These are phyloP conservation scores for Andricus grossulariae DNA, from an alignment of 1,140 invertebrate genomes.

Conservation along the genomic window DNA sequence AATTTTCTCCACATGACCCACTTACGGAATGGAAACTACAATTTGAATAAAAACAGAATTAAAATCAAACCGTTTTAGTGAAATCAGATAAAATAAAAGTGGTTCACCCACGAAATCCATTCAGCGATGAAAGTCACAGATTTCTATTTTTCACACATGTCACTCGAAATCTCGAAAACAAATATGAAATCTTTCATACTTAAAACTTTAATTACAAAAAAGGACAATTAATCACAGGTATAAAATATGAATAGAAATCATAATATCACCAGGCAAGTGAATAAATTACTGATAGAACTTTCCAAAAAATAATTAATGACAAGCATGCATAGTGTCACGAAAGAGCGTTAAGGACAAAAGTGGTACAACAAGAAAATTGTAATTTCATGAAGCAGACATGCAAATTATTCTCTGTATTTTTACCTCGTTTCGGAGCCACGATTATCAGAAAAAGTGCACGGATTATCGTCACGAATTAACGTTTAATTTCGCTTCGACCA, in stretches of 20 bases:
- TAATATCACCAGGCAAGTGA: not conserved
- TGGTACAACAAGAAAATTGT: not conserved
- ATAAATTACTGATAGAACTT: not conserved
- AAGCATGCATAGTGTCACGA: conserved; percentile 7
- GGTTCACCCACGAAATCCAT: conserved; percentile 27
- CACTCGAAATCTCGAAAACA: conserved; percentile 1
- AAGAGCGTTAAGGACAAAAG: conserved; percentile 3
- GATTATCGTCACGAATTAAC: not conserved
- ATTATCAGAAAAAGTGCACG: not conserved
- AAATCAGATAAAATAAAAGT: conserved; percentile 17
- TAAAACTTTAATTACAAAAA: not conserved
- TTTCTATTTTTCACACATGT: conserved; percentile 24
- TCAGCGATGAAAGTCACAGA: conserved; percentile 29
- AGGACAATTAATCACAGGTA: not conserved
- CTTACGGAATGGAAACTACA: not conserved
- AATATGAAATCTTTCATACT: not conserved
- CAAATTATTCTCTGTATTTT: not conserved
- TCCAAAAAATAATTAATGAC: not conserved
- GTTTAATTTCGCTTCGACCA: conserved; percentile 1
- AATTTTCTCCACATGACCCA: not conserved
- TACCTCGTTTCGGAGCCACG: conserved; percentile 6
- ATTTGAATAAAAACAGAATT: not conserved
- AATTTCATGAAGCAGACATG: not conserved
- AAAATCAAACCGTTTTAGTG: conserved; percentile 11
- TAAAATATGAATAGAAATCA: not conserved